These are phyloP conservation scores for Gambelia wislizenii DNA, from an alignment of 2,797 vertebrate genomes.

Conservation along the genomic window DNA sequence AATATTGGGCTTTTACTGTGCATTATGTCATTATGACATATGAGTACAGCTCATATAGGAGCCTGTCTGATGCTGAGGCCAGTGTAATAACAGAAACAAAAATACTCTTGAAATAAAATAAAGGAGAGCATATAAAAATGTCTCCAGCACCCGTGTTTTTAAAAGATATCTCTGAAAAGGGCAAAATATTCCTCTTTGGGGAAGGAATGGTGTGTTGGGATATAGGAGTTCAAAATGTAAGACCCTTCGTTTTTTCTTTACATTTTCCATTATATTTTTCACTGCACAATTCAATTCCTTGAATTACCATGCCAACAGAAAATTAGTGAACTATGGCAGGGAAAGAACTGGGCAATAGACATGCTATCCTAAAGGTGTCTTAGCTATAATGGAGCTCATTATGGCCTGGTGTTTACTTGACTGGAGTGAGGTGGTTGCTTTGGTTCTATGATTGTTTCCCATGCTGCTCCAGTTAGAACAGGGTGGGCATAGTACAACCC, in stretches of 20 bases:
- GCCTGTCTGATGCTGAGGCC: not conserved
- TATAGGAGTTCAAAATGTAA: not conserved
- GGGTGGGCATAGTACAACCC: too few relatives aligned
- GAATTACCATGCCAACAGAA: not conserved
- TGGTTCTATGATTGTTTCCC: not conserved
- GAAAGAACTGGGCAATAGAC: not conserved
- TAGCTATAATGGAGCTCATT: not conserved
- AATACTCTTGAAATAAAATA: constrained; percentile 33
- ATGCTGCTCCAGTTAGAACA: not conserved
- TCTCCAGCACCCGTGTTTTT: constrained; percentile 2
- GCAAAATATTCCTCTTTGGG: constrained; percentile 8
- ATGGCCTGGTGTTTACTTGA: not conserved
- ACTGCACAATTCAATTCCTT: not conserved
- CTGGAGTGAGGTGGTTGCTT: not conserved
- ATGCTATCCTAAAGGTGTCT: not conserved
- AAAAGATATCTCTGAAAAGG: constrained; percentile 29
- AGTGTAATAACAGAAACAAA: not conserved
- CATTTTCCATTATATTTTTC: constrained; percentile 1
- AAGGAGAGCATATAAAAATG: constrained; percentile 24
- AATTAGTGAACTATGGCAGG: not conserved
- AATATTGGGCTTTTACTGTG: constrained; percentile 35
- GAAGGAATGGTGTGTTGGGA: not conserved
- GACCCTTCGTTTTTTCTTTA: not conserved
- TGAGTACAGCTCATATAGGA: not conserved
- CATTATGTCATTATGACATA: constrained; percentile 51